Evolutionary conservation across 2,888 invertebrate species (phyloP), one percentile per base, ranked within the genome.

Genomic region (Alviniconcha strummeri): DNA sequence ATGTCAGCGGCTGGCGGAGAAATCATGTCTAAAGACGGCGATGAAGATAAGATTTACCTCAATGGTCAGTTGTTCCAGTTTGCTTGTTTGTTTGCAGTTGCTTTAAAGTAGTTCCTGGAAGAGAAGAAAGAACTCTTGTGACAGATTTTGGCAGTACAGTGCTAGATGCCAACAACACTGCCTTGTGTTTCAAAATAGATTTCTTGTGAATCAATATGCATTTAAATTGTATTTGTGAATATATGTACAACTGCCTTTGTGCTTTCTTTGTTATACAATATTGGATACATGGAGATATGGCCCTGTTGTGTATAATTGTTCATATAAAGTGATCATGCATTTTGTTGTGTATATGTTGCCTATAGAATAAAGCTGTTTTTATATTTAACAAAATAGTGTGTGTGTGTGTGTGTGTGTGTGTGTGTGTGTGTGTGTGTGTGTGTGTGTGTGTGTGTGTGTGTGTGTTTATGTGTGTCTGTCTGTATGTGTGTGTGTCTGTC

Each of bases 311-410:
- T 77, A 77, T 57, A 77, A 19, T 57, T 77, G 76, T 77, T 77
- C 57, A 77, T 77, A 77, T 77, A 19, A 76, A 17, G 76, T 77
- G 57, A 77, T 77, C 13, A 77, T 77, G 57, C 55, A 77, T 57
- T 64, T 77, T 54, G 76, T 77, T 77, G 76, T 77, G 76, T 77
- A 77, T 36, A 19, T 57, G 13, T 77, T 77, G 76, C 76, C 76
- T 77, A 77, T 54, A 77, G 19, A 77, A 57, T 77, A 77, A 57
- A 77, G 57, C 19, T 57, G 15, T 72, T 72, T 13, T 75, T 80
- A 54, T 80, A 13, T 55, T 17, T 71, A 36, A 72, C 11, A 13
- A 2, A 69, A 0, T 36, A 36, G 36, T 36, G 36, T 36, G 36
- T 36, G 3, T 36, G 36, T 36, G 36, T 36, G 3, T 36, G 36